Percentiles rank a stretch among this genome's conserved stretches.
Conservation (phyloP, 2,797 vertebrate species). For the Distichodus sexfasciatus region DNA sequence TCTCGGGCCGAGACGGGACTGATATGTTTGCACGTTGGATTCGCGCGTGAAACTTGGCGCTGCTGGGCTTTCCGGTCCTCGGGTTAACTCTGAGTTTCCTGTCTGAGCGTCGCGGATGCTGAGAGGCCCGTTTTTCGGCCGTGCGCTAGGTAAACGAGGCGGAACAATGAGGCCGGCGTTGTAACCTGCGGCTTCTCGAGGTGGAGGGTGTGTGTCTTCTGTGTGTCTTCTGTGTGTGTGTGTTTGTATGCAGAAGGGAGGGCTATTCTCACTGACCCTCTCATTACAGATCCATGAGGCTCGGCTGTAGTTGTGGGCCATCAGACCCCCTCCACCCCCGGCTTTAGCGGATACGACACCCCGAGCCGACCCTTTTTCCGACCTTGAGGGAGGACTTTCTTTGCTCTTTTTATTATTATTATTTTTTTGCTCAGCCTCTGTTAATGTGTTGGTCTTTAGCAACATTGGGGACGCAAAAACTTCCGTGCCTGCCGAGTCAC, state of each 20-base stretch:
- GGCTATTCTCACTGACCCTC: conserved; percentile 35
- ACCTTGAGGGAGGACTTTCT: conserved; percentile 18
- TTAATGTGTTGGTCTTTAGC: too few relatives aligned
- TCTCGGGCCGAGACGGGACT: too few relatives aligned
- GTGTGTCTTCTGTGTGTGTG: conserved; percentile 8
- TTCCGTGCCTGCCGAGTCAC: neutral
- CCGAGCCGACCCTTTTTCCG: neutral
- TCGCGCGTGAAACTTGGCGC: neutral
- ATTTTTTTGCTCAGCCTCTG: neutral
- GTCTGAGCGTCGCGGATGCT: neutral
- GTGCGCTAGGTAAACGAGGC: conserved; percentile 31
- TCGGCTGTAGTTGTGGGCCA: conserved; percentile 3
- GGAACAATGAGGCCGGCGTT: conserved; percentile 34
- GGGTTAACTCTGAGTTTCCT: neutral
- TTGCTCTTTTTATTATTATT: neutral
- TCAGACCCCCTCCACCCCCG: too few relatives aligned
- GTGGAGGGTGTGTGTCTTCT: conserved; percentile 41
- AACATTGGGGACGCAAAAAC: too few relatives aligned
- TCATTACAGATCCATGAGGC: conserved; percentile 27
- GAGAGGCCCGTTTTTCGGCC: conserved; percentile 30
- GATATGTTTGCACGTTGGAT: neutral
- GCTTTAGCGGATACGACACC: conserved; percentile 25
- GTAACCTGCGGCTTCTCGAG: conserved; percentile 56
- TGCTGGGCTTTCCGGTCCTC: neutral
- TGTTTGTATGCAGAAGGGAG: conserved; percentile 7